Evolutionary conservation across 1,140 invertebrate genomes (phyloP), one percentile per base, ranked within the genome.

Genomic region (Condylostylus longicornis): DNA sequence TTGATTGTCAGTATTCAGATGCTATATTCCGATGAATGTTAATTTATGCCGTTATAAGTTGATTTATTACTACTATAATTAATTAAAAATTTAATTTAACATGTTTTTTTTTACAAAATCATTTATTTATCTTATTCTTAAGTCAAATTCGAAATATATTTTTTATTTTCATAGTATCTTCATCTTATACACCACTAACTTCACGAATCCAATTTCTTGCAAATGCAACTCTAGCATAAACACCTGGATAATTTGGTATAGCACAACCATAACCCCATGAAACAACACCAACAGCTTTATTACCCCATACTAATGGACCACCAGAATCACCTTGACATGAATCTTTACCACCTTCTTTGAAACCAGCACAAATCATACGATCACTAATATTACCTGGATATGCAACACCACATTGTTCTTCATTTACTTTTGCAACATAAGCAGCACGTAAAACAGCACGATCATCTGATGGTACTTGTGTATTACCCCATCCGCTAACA

Each of bases 281-380:
- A 1, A 74, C 69, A 12, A 78, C 62, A 20, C 75, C 75, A 35
- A 60, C 60, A 8, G 51, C 40, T 10, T 37, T 42, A 1, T 62
- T 51, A 18, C 42, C 38, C n/a, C n/a, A n/a, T 13, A 50, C 45
- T 12, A 65, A 25, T 0, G 65, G 65, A 2, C 66, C 64, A 33
- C 65, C 66, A 0, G 62, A 65, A 34, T 68, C 66, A 4, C 65
- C 77, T 54, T 75, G 72, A 42, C 79, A 82, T 3, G 79, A 72
- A 49, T 82, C 79, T 48, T 68, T 74, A 14, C 71, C 70, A 3
- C 77, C 78, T 35, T 72, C 64, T 1, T 59, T 47, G 37, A 68
- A 72, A 4, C 77, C 78, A 21, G 79, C 78, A 46, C 79, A 82
- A 1, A 79, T 50, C 71, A 79, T 77, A 8, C 69, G 69, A 7